These are phyloP conservation scores for Porites divaricata DNA, from an alignment of 92 coral and sea anemone species.

Conservation along the genomic window DNA sequence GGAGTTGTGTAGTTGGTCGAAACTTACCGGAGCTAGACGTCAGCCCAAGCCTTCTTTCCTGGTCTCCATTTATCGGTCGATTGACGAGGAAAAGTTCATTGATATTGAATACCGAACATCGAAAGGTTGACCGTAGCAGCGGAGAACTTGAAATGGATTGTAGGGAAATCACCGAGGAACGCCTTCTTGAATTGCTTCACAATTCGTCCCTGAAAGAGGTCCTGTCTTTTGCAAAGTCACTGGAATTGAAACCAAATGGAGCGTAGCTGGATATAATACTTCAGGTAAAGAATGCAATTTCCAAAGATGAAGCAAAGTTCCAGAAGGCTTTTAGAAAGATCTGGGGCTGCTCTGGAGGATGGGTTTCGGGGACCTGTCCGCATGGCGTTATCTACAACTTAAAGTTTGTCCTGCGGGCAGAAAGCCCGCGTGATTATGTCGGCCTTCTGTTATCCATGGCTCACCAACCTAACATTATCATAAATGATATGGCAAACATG, in stretches of 20 bases:
- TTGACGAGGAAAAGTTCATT: constrained; percentile 29
- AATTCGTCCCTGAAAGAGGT: constrained; percentile 49
- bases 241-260: constrained; percentile 37
- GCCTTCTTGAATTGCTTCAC: constrained; percentile 49
- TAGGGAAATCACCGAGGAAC: constrained; percentile 54
- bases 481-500: constrained; percentile 64
- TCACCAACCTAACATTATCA: constrained; percentile 53
- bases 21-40: too few species aligned
- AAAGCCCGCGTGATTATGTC: constrained; percentile 64
- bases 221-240: constrained; percentile 15
- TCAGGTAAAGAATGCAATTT: constrained; percentile 39
- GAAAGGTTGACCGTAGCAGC: constrained; percentile 24
- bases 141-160: constrained; percentile 58
- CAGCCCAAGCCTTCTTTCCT: constrained; percentile 46
- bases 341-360: constrained; percentile 71
- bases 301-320: constrained; percentile 50
- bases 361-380: constrained; percentile 68
- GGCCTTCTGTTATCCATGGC: constrained; percentile 48
- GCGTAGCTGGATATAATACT: constrained; percentile 50
- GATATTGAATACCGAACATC: constrained; percentile 55
- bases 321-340: constrained; percentile 60
- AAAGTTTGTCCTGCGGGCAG: constrained; percentile 64
- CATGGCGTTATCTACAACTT: constrained; percentile 59
- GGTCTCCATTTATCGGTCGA: constrained; percentile 58
- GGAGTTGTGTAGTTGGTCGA: too few species aligned